phyloP scores from a whole-genome alignment of 2,113 vertebrate genomes.

The Nothobranchius kuhntae region DNA sequence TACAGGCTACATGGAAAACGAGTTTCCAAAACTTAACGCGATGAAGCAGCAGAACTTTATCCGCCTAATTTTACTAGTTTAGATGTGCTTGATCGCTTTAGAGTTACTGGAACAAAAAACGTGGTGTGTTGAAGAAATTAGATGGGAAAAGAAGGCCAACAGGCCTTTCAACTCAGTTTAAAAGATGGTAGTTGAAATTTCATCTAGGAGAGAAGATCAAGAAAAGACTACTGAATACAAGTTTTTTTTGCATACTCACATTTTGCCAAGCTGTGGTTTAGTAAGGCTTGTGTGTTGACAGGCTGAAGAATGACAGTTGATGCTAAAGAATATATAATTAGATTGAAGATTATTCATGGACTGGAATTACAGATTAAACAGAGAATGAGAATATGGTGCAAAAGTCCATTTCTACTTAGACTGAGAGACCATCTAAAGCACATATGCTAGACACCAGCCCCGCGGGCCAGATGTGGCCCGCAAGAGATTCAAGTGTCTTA shows the following conservation, averaged over 20 bases:
- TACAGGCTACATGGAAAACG: background rate
- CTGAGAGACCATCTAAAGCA: too few species aligned
- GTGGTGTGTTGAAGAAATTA: background rate
- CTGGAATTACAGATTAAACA: too few species aligned
- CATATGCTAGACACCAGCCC: too few species aligned
- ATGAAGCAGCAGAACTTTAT: background rate
- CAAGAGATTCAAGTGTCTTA: too few species aligned
- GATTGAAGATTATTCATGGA: too few species aligned
- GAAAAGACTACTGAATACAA: conserved; percentile 6
- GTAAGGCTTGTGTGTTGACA: background rate
- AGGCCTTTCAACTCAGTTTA: too few species aligned
- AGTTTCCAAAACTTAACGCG: background rate
- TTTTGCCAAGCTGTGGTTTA: background rate
- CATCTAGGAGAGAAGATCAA: conserved; percentile 4
- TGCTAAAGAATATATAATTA: background rate
- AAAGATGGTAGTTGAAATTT: conserved; percentile 1
- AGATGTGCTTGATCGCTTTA: background rate
- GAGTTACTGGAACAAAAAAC: too few species aligned
- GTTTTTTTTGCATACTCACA: conserved; percentile 11
- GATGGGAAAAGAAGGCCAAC: background rate
- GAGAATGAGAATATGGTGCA: too few species aligned
- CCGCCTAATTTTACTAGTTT: background rate
- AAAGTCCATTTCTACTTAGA: too few species aligned
- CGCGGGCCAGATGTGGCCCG: too few species aligned
- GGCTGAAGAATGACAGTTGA: conserved; percentile 11